Evolutionary conservation across 2,888 invertebrate species (phyloP).

Genomic region (Noctua janthe): DNA sequence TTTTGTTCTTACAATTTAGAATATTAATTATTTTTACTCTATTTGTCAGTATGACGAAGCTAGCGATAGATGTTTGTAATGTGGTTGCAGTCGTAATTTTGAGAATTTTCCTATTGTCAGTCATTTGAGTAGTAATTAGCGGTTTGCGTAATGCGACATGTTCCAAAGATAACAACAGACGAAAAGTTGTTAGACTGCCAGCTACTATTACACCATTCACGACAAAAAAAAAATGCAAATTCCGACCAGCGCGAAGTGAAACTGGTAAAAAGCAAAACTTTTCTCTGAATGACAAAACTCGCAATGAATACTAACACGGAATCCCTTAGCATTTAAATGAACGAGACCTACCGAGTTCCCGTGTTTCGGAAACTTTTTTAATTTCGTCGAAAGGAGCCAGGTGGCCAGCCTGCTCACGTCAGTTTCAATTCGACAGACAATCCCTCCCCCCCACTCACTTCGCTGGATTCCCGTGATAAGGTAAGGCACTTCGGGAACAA

Average conservation of each 20-base stretch:
- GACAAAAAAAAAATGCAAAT: slow-evolving; percentile 71
- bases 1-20: not conserved
- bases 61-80: too few species aligned
- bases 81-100: too few species aligned
- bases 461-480: slow-evolving; percentile 78
- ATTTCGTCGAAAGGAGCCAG: slow-evolving; percentile 87
- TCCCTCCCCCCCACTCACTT: slow-evolving; percentile 68
- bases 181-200: slow-evolving; percentile 18
- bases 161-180: not conserved
- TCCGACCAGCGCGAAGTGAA: slow-evolving; percentile 69
- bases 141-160: not conserved
- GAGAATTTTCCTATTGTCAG: not conserved
- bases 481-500: slow-evolving; percentile 70
- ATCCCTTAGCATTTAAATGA: slow-evolving; percentile 88
- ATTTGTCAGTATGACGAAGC: not conserved
- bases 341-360: slow-evolving; percentile 82
- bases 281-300: slow-evolving; percentile 86
- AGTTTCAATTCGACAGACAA: slow-evolving; percentile 83
- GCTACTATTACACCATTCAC: slow-evolving; percentile 40
- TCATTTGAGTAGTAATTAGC: not conserved
- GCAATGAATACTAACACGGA: slow-evolving; percentile 86
- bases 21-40: not conserved
- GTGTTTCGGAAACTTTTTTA: slow-evolving; percentile 88
- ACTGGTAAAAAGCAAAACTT: slow-evolving; percentile 80
- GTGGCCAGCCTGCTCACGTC: slow-evolving; percentile 84